Base-by-base conservation (phyloP, 2,888 invertebrate genomes). In the Sarcophaga subvicina region DNA sequence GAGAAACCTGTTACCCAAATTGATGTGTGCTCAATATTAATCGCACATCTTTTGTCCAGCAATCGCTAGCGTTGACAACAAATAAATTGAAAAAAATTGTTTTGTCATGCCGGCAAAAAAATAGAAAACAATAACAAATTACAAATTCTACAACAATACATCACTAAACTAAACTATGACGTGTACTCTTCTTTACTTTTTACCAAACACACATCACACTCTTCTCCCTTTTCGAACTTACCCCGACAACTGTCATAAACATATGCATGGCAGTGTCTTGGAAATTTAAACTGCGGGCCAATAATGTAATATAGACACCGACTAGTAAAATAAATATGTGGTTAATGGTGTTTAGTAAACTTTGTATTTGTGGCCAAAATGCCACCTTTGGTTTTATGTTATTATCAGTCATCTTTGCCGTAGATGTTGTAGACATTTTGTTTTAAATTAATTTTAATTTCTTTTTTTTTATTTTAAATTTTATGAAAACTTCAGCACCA, bases 221-320 rank as follows among this genome's bases (percentile, higher is more conserved):
- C 3, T 45, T 10, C n/a, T 14, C n/a, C 0, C 22, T 27, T 66
- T 3, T 60, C 10, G n/a, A n/a, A 88, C 89, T 75, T 90, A 93
- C 93, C 69, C 93, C 93, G 25, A 89, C 90, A 5, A 91, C 90
- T 0, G 91, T 91, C 86, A 92, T 80, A 49, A 93, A 92, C 88
- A 92, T 92, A 85, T 93, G 93, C 90, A 91, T 89, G 14, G 93
- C 91, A 10, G 93, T 93, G 63, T 92, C 91, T 81, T 92, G 79
- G 72, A 92, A 93, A 47, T 90, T 85, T 54, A 91, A 83, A 83
- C 90, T 91, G n/a, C 90, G 90, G n/a, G 91, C 92, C 83, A 93
- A 80, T 47, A 90, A 89, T 6, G 91, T 91, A 75, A 92, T 90
- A 82, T 91, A 92, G 37, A 89, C 85, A 2, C 90, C 91, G 20